phyloP scores from a whole-genome alignment of 2,888 invertebrate species.

The Homarus gammarus region DNA sequence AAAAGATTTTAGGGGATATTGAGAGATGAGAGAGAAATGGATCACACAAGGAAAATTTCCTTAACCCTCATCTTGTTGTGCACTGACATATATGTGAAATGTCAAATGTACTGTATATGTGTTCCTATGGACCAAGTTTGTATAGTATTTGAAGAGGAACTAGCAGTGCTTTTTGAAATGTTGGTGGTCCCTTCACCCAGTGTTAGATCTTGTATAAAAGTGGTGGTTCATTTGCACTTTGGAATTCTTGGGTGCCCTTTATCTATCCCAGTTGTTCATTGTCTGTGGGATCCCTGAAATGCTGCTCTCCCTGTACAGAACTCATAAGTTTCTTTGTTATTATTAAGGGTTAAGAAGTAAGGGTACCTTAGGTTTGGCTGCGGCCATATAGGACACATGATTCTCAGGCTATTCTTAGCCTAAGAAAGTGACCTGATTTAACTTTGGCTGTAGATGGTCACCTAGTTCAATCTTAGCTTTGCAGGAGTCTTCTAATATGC shows the following conservation, averaged over 20 bases:
- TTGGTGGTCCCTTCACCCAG: neutral
- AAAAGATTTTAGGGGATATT: neutral
- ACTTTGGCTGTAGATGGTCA: neutral
- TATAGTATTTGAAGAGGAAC: slow-evolving; percentile 26
- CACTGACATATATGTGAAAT: neutral
- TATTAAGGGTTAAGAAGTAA: neutral
- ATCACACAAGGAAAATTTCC: neutral
- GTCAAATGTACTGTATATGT: slow-evolving; percentile 18
- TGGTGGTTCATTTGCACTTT: neutral
- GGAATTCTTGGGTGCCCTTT: neutral
- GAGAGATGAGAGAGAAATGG: neutral
- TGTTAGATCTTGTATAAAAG: neutral
- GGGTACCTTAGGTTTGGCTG: neutral
- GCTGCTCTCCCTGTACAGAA: slow-evolving; percentile 11
- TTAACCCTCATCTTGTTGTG: neutral
- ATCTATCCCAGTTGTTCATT: neutral
- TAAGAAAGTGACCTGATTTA: neutral
- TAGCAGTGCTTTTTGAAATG: slow-evolving; percentile 10
- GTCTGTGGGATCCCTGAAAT: neutral
- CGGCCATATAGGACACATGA: slow-evolving; percentile 8
- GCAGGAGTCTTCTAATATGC: neutral
- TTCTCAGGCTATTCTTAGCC: neutral
- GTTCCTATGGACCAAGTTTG: slow-evolving; percentile 52
- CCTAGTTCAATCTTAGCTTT: neutral
- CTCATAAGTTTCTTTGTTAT: slow-evolving; percentile 11